Base-by-base conservation (phyloP, 2,113 vertebrate species). In the Bambusicola thoracicus region DNA sequence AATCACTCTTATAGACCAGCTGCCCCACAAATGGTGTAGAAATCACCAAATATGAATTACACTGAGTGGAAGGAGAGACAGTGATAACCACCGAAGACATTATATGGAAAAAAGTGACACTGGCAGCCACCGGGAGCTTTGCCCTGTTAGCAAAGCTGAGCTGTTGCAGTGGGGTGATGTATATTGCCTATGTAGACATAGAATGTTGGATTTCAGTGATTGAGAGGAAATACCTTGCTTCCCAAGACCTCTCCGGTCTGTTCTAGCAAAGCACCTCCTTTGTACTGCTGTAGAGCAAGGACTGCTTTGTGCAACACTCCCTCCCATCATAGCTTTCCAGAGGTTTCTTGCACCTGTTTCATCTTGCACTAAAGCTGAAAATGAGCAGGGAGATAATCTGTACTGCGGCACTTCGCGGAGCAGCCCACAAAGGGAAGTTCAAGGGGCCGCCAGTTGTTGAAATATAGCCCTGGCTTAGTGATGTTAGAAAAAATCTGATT, bases 391-490 rank as follows among this genome's bases (percentile, higher is more conserved):
- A 95, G 92, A 92, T 81, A 96, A 89, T 58, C 67, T 51, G 27
- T 81, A 61, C n/a, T 66, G 90, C 78, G 77, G 25, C 66, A 44
- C 72, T 43, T 93, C 78, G 90, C 3, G 3, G 46, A 81, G 75
- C 53, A 87, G 29, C 58, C 61, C 41, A 63, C 30, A 46, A 84
- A 96, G 70, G 43, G 69, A 86, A 85, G 85, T 93, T 93, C 87
- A 94, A 93, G 89, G 84, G 49, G 53, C 90, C 68, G 63, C 67
- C 58, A 90, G 87, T 80, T 72, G 61, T 61, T 96, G 92, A 96
- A 94, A 89, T 91, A 80, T 30, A 91, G 72, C 51, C 36, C 78
- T 58, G 44, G 59, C 56, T 93, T 94, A 89, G 58, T 2, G 3
- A 66, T 92, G 68, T 36, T 92, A 86, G 19, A 68, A 85, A 84